phyloP scores from a whole-genome alignment of 1,140 invertebrate species.

The Hyphantria cunea region DNA sequence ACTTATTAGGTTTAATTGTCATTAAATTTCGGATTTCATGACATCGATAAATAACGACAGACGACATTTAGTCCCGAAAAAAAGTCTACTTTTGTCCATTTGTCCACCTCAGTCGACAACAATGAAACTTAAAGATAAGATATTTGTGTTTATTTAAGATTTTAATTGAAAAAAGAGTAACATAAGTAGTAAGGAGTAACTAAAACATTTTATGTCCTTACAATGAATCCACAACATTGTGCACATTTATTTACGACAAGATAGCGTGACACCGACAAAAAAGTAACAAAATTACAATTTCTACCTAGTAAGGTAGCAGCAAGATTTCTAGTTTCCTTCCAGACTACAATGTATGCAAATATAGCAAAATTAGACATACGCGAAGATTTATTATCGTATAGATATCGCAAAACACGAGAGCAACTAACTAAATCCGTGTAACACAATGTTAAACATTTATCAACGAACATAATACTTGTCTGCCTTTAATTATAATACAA shows the following conservation, averaged over 20 bases:
- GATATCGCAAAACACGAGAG: constrained; percentile 12
- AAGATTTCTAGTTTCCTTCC: background rate
- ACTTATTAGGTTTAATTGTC: too few species aligned
- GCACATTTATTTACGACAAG: background rate
- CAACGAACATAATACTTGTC: constrained; percentile 24
- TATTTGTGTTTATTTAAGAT: too few species aligned
- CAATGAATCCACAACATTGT: background rate
- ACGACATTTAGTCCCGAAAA: too few species aligned
- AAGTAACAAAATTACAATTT: background rate
- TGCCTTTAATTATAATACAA: constrained; percentile 36
- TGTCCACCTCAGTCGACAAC: too few species aligned
- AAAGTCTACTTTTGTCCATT: too few species aligned
- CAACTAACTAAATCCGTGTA: constrained; percentile 19
- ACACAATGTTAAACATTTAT: constrained; percentile 25
- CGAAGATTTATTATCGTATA: constrained; percentile 18
- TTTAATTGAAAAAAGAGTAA: background rate
- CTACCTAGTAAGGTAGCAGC: background rate
- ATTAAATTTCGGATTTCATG: too few species aligned
- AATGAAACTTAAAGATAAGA: too few species aligned
- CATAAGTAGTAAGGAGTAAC: background rate
- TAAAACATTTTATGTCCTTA: background rate
- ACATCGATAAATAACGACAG: too few species aligned
- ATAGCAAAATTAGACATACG: constrained; percentile 1
- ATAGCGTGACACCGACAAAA: background rate
- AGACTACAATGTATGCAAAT: constrained; percentile 1